Conservation (phyloP, 2,113 vertebrate species). For the Donacobius atricapilla region DNA sequence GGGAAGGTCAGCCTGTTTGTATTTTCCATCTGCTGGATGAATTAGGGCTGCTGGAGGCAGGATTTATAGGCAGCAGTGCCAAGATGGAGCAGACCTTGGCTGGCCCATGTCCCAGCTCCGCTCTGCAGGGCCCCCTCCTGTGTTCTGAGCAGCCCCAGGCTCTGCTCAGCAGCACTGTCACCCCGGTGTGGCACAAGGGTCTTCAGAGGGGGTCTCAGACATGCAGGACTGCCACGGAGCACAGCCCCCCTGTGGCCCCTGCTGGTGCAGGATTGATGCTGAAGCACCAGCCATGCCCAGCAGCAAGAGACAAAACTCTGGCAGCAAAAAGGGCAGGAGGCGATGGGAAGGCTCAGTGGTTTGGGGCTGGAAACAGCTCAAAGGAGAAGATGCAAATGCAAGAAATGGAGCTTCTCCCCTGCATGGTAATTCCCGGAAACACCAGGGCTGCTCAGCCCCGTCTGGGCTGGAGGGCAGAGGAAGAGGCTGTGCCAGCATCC, state of each 20-base stretch:
- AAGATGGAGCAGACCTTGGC: background rate
- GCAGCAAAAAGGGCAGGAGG: background rate
- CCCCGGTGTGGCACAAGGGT: background rate
- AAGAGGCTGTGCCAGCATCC: background rate
- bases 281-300: background rate
- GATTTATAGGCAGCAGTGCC: background rate
- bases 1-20: background rate
- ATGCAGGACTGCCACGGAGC: background rate
- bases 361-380: background rate
- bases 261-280: background rate
- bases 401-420: background rate
- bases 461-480: background rate
- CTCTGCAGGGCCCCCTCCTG: background rate
- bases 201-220: background rate
- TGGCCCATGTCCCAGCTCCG: background rate
- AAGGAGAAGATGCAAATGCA: background rate
- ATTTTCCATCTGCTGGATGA: background rate
- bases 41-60: background rate
- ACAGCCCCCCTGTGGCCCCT: background rate
- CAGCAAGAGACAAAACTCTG: background rate
- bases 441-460: too few species aligned
- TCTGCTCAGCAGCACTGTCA: background rate
- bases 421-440: background rate
- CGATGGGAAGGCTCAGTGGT: background rate
- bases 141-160: background rate